Evolutionary conservation across 2,888 invertebrate genomes (phyloP).

Genomic region (Pristionchus japonicus): DNA sequence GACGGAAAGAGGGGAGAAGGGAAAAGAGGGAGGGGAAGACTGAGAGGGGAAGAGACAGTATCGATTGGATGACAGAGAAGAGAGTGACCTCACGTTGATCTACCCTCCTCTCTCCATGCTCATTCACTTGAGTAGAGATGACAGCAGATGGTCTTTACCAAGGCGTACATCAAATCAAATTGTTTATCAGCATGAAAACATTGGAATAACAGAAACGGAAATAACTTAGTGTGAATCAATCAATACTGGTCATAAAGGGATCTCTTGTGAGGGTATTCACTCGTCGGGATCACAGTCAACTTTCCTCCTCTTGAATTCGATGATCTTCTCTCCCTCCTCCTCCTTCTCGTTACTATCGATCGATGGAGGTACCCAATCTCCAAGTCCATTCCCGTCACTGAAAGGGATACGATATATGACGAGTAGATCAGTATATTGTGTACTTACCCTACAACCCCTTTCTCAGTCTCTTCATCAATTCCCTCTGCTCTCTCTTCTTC

Average conservation of each 20-base stretch:
- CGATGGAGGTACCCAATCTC: constrained; percentile 13
- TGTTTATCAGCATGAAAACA: constrained; percentile 7
- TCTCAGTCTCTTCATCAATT: neutral
- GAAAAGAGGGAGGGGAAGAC: neutral
- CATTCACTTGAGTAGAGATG: neutral
- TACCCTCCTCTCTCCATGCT: neutral
- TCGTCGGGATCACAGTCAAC: constrained; percentile 35
- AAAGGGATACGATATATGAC: neutral
- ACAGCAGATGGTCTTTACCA: neutral
- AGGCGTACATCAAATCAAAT: neutral
- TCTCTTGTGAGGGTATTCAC: neutral
- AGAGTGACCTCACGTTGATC: neutral
- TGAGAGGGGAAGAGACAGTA: neutral
- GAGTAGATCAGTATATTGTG: neutral
- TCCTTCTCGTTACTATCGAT: neutral
- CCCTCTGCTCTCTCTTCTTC: constrained; percentile 35
- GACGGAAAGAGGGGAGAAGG: neutral
- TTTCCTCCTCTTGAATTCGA: constrained; percentile 41
- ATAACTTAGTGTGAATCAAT: neutral
- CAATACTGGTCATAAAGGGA: neutral
- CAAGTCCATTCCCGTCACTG: neutral
- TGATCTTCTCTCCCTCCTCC: neutral
- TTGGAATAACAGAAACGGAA: neutral
- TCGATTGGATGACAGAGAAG: neutral
- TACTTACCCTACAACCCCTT: neutral